phyloP scores from a whole-genome alignment of 2,888 invertebrate species.

The Pristionchus maxplancki region DNA sequence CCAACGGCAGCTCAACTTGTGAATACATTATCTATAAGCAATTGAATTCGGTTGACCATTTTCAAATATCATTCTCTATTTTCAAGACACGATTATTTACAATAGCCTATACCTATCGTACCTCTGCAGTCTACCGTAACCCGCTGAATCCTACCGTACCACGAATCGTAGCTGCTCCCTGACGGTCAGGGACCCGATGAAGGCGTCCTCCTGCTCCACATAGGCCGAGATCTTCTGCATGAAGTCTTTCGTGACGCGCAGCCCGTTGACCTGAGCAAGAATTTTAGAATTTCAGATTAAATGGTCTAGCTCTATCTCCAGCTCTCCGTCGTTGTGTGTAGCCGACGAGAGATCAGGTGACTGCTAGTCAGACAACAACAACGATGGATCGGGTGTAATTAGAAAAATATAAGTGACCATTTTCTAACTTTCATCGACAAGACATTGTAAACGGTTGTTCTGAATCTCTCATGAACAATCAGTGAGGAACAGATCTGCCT shows the following conservation, averaged over 20 bases:
- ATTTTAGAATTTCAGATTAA: neutral
- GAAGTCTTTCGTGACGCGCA: slow-evolving; percentile 59
- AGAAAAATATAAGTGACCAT: no score
- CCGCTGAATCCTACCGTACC: slow-evolving; percentile 79
- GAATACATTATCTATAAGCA: no score
- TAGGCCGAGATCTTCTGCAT: slow-evolving; percentile 85
- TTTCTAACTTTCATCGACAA: no score
- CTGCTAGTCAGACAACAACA: no score
- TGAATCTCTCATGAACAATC: neutral
- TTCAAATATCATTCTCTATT: no score
- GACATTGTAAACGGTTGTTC: neutral
- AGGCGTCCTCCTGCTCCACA: slow-evolving; percentile 93
- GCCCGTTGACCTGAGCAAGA: slow-evolving; percentile 64
- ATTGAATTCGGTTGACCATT: no score
- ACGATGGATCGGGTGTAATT: no score
- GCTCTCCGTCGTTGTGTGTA: no score
- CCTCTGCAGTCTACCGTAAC: neutral
- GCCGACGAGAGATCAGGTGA: no score
- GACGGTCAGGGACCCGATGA: slow-evolving; percentile 89
- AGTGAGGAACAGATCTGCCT: neutral
- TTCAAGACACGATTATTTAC: no score
- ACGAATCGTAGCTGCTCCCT: slow-evolving; percentile 90
- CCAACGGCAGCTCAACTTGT: no score
- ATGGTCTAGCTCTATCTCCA: no score
- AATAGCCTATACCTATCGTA: neutral